Evolutionary conservation across 2,797 vertebrate species (phyloP).

Genomic region (Acanthurus lineatus): DNA sequence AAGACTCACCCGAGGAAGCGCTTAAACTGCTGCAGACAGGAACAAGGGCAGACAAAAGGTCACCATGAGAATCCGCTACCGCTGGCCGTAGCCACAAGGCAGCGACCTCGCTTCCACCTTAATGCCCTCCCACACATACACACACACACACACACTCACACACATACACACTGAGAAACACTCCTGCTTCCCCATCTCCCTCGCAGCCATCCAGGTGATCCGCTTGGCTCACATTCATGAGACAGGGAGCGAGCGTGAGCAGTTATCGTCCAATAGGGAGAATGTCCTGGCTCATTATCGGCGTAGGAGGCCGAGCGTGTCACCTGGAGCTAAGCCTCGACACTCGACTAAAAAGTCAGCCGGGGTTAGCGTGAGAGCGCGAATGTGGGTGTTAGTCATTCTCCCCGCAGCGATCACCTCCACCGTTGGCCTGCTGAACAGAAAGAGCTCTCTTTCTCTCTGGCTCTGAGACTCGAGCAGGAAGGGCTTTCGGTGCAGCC

Average conservation of each 20-base stretch:
- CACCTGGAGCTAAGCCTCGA: slow-evolving; percentile 83
- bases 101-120: slow-evolving; percentile 89
- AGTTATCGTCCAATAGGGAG: slow-evolving; percentile 85
- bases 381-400: slow-evolving; percentile 80
- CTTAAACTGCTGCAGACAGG: slow-evolving; percentile 77
- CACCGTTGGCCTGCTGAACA: slow-evolving; percentile 54
- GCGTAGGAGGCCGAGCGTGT: slow-evolving; percentile 84
- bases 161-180: slow-evolving; percentile 32
- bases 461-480: slow-evolving; percentile 55
- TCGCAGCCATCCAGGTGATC: slow-evolving; percentile 90
- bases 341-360: slow-evolving; percentile 79
- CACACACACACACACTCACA: slow-evolving; percentile 53
- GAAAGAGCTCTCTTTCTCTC: slow-evolving; percentile 51
- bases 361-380: slow-evolving; percentile 80
- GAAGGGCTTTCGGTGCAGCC: slow-evolving; percentile 57
- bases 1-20: slow-evolving; percentile 66
- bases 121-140: slow-evolving; percentile 80
- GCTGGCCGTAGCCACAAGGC: slow-evolving; percentile 77
- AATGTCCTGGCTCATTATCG: slow-evolving; percentile 86
- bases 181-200: slow-evolving; percentile 67
- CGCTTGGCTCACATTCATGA: slow-evolving; percentile 82
- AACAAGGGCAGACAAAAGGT: slow-evolving; percentile 85
- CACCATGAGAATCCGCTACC: slow-evolving; percentile 76
- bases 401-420: slow-evolving; percentile 79
- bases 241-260: slow-evolving; percentile 80